phyloP scores from a whole-genome alignment of 2,113 vertebrate genomes.

The Cryptomyrus ogoouensis region DNA sequence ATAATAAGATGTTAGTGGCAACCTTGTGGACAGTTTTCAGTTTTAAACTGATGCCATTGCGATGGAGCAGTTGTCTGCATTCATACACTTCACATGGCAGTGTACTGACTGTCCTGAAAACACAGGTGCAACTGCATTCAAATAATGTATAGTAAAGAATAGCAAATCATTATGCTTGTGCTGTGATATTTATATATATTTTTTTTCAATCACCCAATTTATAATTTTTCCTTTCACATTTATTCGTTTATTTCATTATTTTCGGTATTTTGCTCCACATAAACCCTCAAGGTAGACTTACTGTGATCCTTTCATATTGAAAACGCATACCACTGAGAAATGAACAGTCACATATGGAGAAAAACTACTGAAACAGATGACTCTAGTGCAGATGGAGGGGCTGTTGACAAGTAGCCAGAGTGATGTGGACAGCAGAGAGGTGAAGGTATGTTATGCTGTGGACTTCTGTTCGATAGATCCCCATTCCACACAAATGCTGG shows the following conservation, averaged over 20 bases:
- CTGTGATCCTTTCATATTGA: background rate
- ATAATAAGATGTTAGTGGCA: background rate
- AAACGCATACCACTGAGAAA: background rate
- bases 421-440: constrained; percentile 19
- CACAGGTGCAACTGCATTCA: background rate
- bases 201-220: background rate
- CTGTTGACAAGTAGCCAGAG: constrained; percentile 54
- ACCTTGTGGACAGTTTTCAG: constrained; percentile 16
- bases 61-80: background rate
- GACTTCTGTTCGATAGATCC: background rate
- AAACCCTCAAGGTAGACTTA: background rate
- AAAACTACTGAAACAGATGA: too few relatives aligned
- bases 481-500: background rate
- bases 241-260: background rate
- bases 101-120: background rate
- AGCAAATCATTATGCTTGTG: background rate
- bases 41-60: constrained; percentile 23
- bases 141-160: background rate
- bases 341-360: background rate
- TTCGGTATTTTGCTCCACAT: background rate
- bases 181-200: background rate
- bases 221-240: background rate
- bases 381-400: constrained; percentile 36
- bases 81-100: background rate
- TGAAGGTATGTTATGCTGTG: background rate